Conservation (phyloP, 1,140 invertebrate species). For the Vanessa tameamea region DNA sequence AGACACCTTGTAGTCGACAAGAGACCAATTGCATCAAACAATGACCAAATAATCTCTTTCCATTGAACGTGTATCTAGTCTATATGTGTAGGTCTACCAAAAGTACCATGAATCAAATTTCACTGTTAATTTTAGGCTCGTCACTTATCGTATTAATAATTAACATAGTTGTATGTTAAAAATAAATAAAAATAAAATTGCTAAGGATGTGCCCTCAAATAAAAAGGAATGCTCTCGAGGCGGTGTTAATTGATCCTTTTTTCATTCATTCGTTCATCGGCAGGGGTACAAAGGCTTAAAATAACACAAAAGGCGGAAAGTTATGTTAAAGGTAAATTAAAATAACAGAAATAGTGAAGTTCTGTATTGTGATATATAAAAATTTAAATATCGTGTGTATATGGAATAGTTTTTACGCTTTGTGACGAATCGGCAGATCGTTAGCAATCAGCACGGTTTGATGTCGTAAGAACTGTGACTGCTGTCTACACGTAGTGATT, state of each 20-base stretch:
- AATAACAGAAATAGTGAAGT: constrained; percentile 14
- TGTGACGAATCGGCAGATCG: constrained; percentile 65
- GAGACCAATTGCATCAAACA: too few species aligned
- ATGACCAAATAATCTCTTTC: too few species aligned
- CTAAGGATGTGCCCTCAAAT: constrained; percentile 25
- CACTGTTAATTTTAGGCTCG: neutral
- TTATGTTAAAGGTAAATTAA: constrained; percentile 38
- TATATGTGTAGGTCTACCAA: too few species aligned
- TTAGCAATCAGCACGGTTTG: constrained; percentile 68
- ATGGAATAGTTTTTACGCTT: constrained; percentile 69
- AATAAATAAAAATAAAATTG: constrained; percentile 11
- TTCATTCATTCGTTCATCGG: constrained; percentile 17
- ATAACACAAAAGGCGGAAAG: constrained; percentile 34
- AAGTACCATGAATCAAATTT: too few species aligned
- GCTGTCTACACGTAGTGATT: constrained; percentile 44
- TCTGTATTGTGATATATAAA: constrained; percentile 23
- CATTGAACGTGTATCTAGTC: too few species aligned
- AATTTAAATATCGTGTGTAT: constrained; percentile 49
- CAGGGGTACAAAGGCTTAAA: constrained; percentile 31
- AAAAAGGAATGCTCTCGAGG: constrained; percentile 22
- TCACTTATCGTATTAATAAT: constrained; percentile 14
- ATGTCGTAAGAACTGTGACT: constrained; percentile 60
- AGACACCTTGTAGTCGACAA: too few species aligned
- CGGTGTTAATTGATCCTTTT: constrained; percentile 32
- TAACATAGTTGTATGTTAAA: constrained; percentile 13